phyloP scores from a whole-genome alignment of 2,888 invertebrate genomes.

The Digitonthophagus gazella region DNA sequence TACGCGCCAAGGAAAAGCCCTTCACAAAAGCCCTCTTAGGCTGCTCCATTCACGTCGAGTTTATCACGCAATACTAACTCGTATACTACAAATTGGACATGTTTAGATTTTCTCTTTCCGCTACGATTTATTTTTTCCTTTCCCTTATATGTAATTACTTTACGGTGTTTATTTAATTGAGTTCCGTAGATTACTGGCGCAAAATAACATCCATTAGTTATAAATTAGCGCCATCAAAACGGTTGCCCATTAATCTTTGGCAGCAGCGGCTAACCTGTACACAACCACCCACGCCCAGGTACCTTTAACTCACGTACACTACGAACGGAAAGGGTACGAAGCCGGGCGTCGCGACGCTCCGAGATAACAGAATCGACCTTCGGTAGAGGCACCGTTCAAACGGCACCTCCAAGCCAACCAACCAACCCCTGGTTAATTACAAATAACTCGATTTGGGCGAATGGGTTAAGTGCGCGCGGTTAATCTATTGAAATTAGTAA shows the following conservation, averaged over 20 bases:
- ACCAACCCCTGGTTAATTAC: constrained; percentile 51
- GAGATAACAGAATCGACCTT: constrained; percentile 10
- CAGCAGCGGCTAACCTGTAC: constrained; percentile 32
- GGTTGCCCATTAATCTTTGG: constrained; percentile 39
- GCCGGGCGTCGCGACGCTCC: constrained; percentile 24
- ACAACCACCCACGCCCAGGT: not conserved
- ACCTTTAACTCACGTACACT: not conserved
- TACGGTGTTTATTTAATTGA: not conserved
- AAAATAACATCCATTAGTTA: constrained; percentile 12
- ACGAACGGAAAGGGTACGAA: constrained; percentile 10
- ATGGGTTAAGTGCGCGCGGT: constrained; percentile 52
- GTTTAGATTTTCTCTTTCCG: no score
- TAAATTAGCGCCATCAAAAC: constrained; percentile 16
- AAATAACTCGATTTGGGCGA: constrained; percentile 54
- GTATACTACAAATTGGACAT: constrained; percentile 6
- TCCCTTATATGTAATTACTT: no score
- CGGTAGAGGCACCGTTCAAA: constrained; percentile 8
- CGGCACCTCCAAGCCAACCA: not conserved
- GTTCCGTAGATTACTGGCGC: constrained; percentile 9
- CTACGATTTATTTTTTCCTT: no score
- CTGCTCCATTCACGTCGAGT: not conserved
- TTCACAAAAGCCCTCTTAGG: constrained; percentile 9
- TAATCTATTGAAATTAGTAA: constrained; percentile 55
- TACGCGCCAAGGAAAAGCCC: constrained; percentile 8
- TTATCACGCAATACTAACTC: not conserved